These are phyloP conservation scores for Aegithalos caudatus DNA, from an alignment of 2,113 vertebrate species.

Conservation along the genomic window DNA sequence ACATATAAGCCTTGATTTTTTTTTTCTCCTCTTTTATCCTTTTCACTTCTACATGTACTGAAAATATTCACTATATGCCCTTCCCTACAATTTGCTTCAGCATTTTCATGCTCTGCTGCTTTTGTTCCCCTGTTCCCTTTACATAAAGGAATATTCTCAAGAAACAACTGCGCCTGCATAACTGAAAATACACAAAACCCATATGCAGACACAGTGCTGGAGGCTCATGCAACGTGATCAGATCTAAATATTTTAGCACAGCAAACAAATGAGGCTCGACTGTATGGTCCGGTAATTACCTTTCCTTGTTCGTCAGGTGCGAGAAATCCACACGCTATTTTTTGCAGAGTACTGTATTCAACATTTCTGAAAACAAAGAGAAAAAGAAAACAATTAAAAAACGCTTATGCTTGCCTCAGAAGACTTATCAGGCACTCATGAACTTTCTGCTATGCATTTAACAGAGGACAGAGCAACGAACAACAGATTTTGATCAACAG, in stretches of 20 bases:
- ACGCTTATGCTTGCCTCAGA: neutral
- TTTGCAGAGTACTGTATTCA: constrained; percentile 50
- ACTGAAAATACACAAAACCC: neutral
- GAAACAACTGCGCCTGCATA: neutral
- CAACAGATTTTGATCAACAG: neutral
- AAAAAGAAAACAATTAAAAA: neutral
- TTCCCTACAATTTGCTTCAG: neutral
- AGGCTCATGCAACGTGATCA: neutral
- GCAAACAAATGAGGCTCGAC: neutral
- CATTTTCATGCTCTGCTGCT: neutral
- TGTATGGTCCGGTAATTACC: constrained; percentile 60
- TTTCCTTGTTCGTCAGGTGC: constrained; percentile 67
- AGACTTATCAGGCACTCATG: neutral
- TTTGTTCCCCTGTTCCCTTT: neutral
- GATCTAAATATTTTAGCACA: neutral
- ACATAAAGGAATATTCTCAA: neutral
- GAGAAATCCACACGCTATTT: constrained; percentile 65
- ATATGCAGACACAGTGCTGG: neutral
- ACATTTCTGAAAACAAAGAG: constrained; percentile 68
- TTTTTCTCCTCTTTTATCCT: neutral
- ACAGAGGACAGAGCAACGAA: neutral
- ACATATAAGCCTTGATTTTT: neutral
- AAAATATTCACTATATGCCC: neutral
- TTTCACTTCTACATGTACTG: neutral
- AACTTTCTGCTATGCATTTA: neutral